Base-by-base conservation (phyloP, 2,113 vertebrate species). In the Anolis sagrei region DNA sequence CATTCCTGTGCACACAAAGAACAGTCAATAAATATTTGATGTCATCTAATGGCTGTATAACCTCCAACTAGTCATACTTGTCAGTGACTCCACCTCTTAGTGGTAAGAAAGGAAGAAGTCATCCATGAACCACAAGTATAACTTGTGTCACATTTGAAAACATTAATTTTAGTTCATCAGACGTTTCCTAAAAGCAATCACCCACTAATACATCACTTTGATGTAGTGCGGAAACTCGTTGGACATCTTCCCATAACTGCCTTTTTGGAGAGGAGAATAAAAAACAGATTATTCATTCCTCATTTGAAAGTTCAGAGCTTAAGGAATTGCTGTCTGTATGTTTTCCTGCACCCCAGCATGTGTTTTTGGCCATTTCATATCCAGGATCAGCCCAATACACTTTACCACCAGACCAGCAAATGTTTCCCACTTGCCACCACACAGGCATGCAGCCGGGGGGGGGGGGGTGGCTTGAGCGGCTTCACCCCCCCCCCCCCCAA, bases 71-170 rank as follows among this genome's bases (percentile, higher is more conserved):
- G 54, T 36, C 0, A 0, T 27, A 36, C 44, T 6, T 61, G 80
- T 39, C 16, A 0, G 23, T 29, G 49, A 21, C 36, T 72, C 64
- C 29, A 68, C 39, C 39, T 29, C 14, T 4, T 82, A 74, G 85
- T 66, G 5, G 7, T 4, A 77, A 85, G 75, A 36, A 86, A 36
- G 80, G 77, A 74, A 85, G 86, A 66, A 93, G 89, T 86, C 5
- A 0, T 69, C 1, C 2, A 7, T 6, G 84, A 75, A 62, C 54
- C 25, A 0, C 39, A 2, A 0, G 0, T 66, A 44, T 78, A 76
- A 2, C 36, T 49, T 34, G 79, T 36, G 77, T 39, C 54, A 88
- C 0, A 0, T 83, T 68, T 87, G 72, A 44, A 89, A 92, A 84
- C 49, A 36, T 48, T 86, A 73, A 66, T 72, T 34, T 44, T 83